Evolutionary conservation across 2,888 invertebrate species (phyloP).

Genomic region (Drosophila longiperda): DNA sequence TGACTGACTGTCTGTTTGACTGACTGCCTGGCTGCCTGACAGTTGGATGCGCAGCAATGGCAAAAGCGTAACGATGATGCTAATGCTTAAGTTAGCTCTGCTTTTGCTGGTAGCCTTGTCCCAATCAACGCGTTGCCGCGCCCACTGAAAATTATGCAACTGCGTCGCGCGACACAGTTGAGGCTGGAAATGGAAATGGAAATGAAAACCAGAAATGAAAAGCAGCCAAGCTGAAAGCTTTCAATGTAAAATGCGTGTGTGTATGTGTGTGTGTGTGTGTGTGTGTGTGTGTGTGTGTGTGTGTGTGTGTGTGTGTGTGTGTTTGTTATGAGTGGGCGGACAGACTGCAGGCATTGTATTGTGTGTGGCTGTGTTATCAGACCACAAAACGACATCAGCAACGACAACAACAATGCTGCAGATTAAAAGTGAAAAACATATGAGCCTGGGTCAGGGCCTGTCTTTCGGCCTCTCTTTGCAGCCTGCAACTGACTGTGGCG

Average conservation of each 20-base stretch:
- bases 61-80: constrained; percentile 69
- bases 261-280: background rate
- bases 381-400: constrained; percentile 36
- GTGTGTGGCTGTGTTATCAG: constrained; percentile 60
- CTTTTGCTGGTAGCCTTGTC: constrained; percentile 51
- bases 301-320: background rate
- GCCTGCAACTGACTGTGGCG: constrained; percentile 23
- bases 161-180: constrained; percentile 45
- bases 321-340: constrained; percentile 17
- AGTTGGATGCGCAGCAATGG: constrained; percentile 70
- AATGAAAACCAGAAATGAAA: constrained; percentile 77
- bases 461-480: constrained; percentile 31
- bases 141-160: constrained; percentile 72
- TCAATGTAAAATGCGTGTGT: constrained; percentile 33
- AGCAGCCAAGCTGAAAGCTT: constrained; percentile 76
- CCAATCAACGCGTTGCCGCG: constrained; percentile 68
- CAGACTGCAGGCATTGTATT: constrained; percentile 19
- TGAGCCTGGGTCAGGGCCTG: constrained; percentile 60
- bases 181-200: constrained; percentile 65
- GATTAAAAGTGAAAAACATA: constrained; percentile 51
- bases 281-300: background rate
- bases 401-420: constrained; percentile 45
- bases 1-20: constrained; percentile 13
- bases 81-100: constrained; percentile 22
- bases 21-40: constrained; percentile 45